Base-by-base conservation (phyloP, 1,140 invertebrate genomes). In the Macrobrachium nipponense region DNA sequence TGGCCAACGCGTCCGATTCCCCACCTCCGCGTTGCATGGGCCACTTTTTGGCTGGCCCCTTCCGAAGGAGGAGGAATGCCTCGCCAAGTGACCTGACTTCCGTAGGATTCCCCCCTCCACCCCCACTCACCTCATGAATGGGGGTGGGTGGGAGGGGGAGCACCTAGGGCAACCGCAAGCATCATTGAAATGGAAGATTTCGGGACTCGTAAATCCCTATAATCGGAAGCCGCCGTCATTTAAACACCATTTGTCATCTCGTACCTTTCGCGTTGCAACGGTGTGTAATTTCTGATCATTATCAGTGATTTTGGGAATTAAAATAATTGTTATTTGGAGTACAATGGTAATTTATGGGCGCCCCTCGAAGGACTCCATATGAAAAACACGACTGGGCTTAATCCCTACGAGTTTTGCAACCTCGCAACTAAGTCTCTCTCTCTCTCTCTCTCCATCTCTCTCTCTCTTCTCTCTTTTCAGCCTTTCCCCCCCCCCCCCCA, bases 241-340 rank as follows among this genome's bases (percentile, higher is more conserved):
- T 80, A 80, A 80, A 66, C 78, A 18, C 62, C 78, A 80, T 80
- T 66, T 80, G 78, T 80, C 78, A 80, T 80, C 78, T 43, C 51
- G 78, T 62, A 62, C 60, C 23, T 0, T 51, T 51, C 59, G 77
- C 77, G 77, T 80, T 80, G 61, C 78, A 62, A 44, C 36, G 78
- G 36, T 80, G 23, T 80, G 62, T 66, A 80, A 80, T 80, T 80
- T 64, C 61, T 66, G 43, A 66, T 80, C 61, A 80, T 80, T 80
- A 66, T 80, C 78, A 80, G 61, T 80, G 78, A 80, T 80, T 80
- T 80, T 62, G 78, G 43, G 23, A 80, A 80, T 78, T 62, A 80
- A 80, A 66, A 80, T 80, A 66, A 80, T 80, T 66, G 64, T 80
- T 36, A 80, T 80, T 62, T 80, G 44, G 61, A 66, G 61, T 80